Percentiles rank a stretch among this genome's conserved stretches.
Conservation (phyloP, 2,888 invertebrate genomes). For the Drosophila kuntzei region DNA sequence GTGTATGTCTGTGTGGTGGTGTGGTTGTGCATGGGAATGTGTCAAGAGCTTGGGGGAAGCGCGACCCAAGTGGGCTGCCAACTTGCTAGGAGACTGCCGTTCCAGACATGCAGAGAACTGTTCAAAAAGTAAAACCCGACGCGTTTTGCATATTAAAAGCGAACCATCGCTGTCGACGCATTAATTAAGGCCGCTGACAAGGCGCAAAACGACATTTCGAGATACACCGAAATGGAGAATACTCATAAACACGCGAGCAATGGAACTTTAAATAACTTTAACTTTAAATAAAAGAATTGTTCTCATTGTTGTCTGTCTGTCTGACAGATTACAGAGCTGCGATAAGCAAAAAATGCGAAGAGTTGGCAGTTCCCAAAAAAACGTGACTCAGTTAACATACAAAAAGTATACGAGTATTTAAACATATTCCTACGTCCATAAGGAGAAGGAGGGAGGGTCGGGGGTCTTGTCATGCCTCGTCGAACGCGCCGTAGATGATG, state of each 20-base stretch:
- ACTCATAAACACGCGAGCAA: slow-evolving; percentile 61
- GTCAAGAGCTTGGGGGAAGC: slow-evolving; percentile 49
- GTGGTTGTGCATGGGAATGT: slow-evolving; percentile 58
- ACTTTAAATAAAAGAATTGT: slow-evolving; percentile 50
- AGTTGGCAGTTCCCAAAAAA: slow-evolving; percentile 60
- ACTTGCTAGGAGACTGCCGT: slow-evolving; percentile 27
- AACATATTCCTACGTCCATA: neutral
- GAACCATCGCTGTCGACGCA: slow-evolving; percentile 46
- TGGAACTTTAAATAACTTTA: slow-evolving; percentile 65
- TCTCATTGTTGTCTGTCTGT: slow-evolving; percentile 23
- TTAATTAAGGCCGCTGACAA: slow-evolving; percentile 65
- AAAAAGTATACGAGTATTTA: slow-evolving; percentile 9
- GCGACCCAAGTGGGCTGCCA: slow-evolving; percentile 39
- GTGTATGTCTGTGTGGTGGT: slow-evolving; percentile 39
- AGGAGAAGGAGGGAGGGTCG: neutral
- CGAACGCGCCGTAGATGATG: slow-evolving; percentile 52
- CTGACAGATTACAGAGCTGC: slow-evolving; percentile 57
- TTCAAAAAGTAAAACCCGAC: slow-evolving; percentile 48
- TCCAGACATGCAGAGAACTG: slow-evolving; percentile 28
- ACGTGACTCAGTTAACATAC: slow-evolving; percentile 69
- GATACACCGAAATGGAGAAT: slow-evolving; percentile 23
- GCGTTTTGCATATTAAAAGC: slow-evolving; percentile 66
- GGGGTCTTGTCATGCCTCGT: slow-evolving; percentile 39
- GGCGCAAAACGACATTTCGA: slow-evolving; percentile 40
- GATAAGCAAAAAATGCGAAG: slow-evolving; percentile 43